Base-by-base conservation (phyloP, 2,888 invertebrate species). In the Lithophane socia region DNA sequence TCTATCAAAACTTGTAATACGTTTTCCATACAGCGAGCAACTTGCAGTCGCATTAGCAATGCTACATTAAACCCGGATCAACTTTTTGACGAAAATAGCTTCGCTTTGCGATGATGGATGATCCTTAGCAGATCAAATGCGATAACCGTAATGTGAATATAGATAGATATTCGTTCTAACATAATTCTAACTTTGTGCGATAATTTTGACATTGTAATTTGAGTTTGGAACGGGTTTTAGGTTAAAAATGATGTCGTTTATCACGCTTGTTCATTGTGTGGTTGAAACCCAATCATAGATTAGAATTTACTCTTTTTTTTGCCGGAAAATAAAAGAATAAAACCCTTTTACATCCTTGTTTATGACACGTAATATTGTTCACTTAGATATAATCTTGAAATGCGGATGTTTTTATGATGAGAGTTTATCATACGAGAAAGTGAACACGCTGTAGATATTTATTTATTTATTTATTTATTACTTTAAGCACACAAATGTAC, bases 31-130 rank as follows among this genome's bases (percentile, higher is more conserved):
- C 73, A 56, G 24, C 42, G 61, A 67, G 49, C 69, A 72, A 81
- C 73, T 88, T 79, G 77, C 67, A 77, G 49, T 75, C 78, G n/a
- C 86, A 80, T 87, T 91, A 91, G 82, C 66, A 49, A 87, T 87
- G 90, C 84, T 89, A 91, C 91, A 91, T 91, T 91, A 87, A 86
- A 77, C 80, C 67, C 58, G 70, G 88, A 90, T 90, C 87, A 91
- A 86, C 86, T 88, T 89, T 85, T 85, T 83, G 85, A 85, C 83
- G 83, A 87, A 77, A 85, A 84, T 82, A 85, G 87, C 84, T 89
- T 85, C 70, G 44, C 75, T 84, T 79, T 64, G 56, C 65, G 73
- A 84, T 91, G 91, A 90, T 90, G 75, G 90, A 90, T 91, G 90
- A 58, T 69, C 64, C 54, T 67, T 56, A 47, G 29, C 13, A 86